phyloP scores from a whole-genome alignment of 1,140 invertebrate genomes.

The Arion vulgaris region DNA sequence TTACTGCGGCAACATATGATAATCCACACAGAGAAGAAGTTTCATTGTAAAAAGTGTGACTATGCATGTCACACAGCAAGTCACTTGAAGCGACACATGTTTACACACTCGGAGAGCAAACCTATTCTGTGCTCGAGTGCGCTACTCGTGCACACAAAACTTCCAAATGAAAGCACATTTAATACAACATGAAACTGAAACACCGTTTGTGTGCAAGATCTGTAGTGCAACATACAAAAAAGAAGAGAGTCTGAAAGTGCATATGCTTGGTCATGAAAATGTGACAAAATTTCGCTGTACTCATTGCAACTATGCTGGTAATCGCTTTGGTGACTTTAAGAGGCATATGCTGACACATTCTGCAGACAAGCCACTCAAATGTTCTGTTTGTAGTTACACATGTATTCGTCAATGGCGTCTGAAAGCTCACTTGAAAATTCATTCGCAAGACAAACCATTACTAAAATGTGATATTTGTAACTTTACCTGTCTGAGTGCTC shows the following conservation, averaged over 20 bases:
- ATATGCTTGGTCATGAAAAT: conserved; percentile 31
- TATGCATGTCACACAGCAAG: conserved; percentile 28
- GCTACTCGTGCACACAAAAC: conserved; percentile 27
- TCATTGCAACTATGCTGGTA: conserved; percentile 32
- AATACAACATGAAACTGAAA: conserved; percentile 16
- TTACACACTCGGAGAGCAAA: conserved; percentile 20
- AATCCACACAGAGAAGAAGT: conserved; percentile 26
- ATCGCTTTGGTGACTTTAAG: conserved; percentile 20
- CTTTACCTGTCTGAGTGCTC: conserved; percentile 22
- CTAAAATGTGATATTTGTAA: conserved; percentile 28
- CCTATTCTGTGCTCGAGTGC: conserved; percentile 11
- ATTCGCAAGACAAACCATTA: conserved; percentile 17
- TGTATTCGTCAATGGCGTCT: conserved; percentile 35
- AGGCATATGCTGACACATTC: conserved; percentile 35
- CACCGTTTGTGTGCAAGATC: conserved; percentile 19
- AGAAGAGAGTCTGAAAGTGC: conserved; percentile 34
- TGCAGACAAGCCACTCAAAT: conserved; percentile 21
- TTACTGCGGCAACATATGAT: conserved; percentile 21
- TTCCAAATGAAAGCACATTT: conserved; percentile 25
- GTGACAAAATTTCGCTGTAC: conserved; percentile 21
- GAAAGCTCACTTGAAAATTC: conserved; percentile 36
- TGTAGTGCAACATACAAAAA: conserved; percentile 34
- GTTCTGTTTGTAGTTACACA: conserved; percentile 25
- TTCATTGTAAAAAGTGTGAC: conserved; percentile 23
- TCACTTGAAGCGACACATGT: conserved; percentile 33